phyloP scores from a whole-genome alignment of 2,888 invertebrate genomes.

The Mayetiola destructor region DNA sequence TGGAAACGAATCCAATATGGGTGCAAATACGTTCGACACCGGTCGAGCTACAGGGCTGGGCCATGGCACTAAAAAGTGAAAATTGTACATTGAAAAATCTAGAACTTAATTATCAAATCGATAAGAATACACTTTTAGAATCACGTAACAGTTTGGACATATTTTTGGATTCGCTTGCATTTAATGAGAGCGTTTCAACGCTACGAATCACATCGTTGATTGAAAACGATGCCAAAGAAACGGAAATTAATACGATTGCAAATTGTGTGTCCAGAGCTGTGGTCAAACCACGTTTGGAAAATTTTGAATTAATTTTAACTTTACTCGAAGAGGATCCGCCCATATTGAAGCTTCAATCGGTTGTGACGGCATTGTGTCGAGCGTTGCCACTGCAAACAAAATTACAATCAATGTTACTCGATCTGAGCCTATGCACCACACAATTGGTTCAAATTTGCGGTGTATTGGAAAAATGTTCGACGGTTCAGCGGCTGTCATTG shows the following conservation, averaged over 20 bases:
- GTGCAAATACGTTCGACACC: conserved; percentile 36
- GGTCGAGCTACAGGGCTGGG: conserved; percentile 39
- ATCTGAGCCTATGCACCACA: conserved; percentile 39
- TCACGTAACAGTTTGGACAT: conserved; percentile 33
- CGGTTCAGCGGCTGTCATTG: conserved; percentile 38
- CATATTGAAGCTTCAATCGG: conserved; percentile 36
- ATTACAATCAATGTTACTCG: conserved; percentile 38
- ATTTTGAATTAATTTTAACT: conserved; percentile 40
- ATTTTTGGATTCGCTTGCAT: conserved; percentile 37
- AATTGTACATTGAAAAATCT: conserved; percentile 37
- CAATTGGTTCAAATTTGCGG: conserved; percentile 40
- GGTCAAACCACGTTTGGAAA: conserved; percentile 37
- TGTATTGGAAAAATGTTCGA: conserved; percentile 37
- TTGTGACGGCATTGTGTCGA: conserved; percentile 39
- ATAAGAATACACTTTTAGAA: conserved; percentile 30
- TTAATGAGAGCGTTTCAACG: conserved; percentile 39
- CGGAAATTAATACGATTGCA: conserved; percentile 37
- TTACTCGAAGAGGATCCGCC: conserved; percentile 40
- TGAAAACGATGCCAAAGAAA: conserved; percentile 39
- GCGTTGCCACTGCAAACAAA: conserved; percentile 26
- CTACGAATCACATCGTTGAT: conserved; percentile 39
- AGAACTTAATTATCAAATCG: conserved; percentile 38
- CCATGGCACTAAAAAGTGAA: conserved; percentile 36
- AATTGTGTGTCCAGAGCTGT: conserved; percentile 36
- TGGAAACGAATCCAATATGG: conserved; percentile 27